Evolutionary conservation across 2,888 invertebrate genomes (phyloP), one percentile per base, ranked within the genome.

Genomic region (Anorthoa munda): DNA sequence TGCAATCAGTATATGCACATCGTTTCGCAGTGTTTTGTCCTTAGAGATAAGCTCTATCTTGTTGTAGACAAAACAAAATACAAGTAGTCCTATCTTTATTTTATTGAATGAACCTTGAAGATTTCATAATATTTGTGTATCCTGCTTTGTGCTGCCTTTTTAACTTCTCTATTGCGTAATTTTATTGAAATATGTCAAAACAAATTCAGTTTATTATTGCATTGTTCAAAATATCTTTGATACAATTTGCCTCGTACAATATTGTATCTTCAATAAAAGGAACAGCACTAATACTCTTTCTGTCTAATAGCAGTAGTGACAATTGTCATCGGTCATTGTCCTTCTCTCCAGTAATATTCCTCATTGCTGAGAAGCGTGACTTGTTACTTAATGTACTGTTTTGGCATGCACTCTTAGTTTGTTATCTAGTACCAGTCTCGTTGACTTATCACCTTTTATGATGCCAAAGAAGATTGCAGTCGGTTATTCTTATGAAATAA

Each of bases 381-480:
- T 75, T 68, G 78, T 0, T 21, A 55, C 31, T 66, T 60, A 72
- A 74, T 68, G 69, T 59, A 9, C 58, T 50, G 26, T 53, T 77
- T 77, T 82, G 82, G 78, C 70, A 83, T 83, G 61, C 59, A 80
- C 31, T 80, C 65, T 56, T 31, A 23, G 26, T 55, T 59, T 51
- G 68, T 58, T 59, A 77, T 59, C 17, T 50, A 50, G 15, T 46
- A 39, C 21, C 46, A 13, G 72, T 50, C 18, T 66, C 11, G 23
- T 48, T 63, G 31, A 82, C 68, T 77, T 66, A 77, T 77, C 65
- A 46, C 50, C 23, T 59, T 9, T 46, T 51, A 18, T 11, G n/a
- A 58, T 66, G 75, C 60, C 65, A 74, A 77, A 74, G 51, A 21
- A 66, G 79, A 72, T 72, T 55, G 13, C 13, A 72, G 13, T 53